Evolutionary conservation across 1,140 invertebrate species (phyloP), one percentile per base, ranked within the genome.

Genomic region (Drosophila santomea): DNA sequence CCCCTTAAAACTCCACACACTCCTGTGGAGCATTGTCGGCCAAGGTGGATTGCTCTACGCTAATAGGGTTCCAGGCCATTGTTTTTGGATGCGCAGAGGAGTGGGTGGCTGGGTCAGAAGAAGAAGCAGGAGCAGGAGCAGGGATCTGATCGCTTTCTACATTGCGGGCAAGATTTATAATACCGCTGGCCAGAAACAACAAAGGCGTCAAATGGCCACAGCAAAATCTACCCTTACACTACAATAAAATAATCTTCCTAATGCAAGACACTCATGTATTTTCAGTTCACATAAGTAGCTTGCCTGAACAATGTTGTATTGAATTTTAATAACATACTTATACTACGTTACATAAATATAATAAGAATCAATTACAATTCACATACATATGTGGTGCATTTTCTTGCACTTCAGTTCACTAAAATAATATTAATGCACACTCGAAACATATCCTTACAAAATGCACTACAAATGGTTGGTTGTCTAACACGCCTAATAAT

Each of bases 91-190:
- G 7, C 73, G 71, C 77, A 56, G 61, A 45, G 62, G 63, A 48
- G 36, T 35, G 64, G 35, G 17, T 15, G 5, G n/a, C 25, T 8
- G 59, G 62, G 51, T 58, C 58, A 11, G 7, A 8, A 32, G 3
- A 32, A 32, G 32, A 6, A 28, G 20, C 20, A 20, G 20, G 1
- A 20, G 20, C 1, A 20, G 20, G 47, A 28, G 15, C 39, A 4
- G 43, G 36, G 36, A 48, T 36, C 55, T 32, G 69, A 68, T 68
- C 64, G 64, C 45, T 52, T 51, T 11, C 45, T 32, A 32, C 47
- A 54, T 71, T 58, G 64, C 67, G 73, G 84, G 57, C 55, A 84
- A 84, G 84, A 89, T 89, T 89, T 89, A 89, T 89, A 86, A 78
- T 51, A 73, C 64, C 59, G 36, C 56, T 80, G 77, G 68, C 84